Evolutionary conservation across 2,888 invertebrate genomes (phyloP).

Genomic region (Perizoma affinitatum): DNA sequence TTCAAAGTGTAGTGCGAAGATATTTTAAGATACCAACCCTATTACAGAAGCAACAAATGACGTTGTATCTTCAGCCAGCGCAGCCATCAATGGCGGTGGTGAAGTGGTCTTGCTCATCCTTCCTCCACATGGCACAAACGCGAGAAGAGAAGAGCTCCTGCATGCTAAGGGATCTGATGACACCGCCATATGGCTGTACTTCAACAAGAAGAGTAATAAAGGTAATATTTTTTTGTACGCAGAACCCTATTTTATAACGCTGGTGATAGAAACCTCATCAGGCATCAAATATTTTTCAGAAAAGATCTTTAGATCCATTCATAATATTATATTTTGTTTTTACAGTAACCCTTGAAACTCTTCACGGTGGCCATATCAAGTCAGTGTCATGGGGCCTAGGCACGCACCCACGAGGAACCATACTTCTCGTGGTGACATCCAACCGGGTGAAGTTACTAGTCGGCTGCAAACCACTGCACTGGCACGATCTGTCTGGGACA

Average conservation of each 20-base stretch:
- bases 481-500: conserved; percentile 84
- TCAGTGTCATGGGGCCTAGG: conserved; percentile 86
- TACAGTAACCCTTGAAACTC: conserved; percentile 87
- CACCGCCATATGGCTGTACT: conserved; percentile 63
- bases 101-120: conserved; percentile 66
- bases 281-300: neutral
- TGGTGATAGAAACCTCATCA: neutral
- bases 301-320: neutral
- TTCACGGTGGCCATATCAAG: conserved; percentile 83
- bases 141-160: conserved; percentile 63
- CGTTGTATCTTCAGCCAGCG: conserved; percentile 56
- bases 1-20: too few relatives aligned
- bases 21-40: neutral
- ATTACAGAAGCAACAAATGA: conserved; percentile 67
- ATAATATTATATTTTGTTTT: conserved; percentile 15
- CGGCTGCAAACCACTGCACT: conserved; percentile 87
- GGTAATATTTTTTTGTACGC: conserved; percentile 46
- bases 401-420: conserved; percentile 77
- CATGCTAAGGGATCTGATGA: conserved; percentile 65
- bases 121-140: conserved; percentile 57
- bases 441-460: conserved; percentile 86
- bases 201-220: conserved; percentile 67
- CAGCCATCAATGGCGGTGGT: conserved; percentile 51
- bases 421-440: conserved; percentile 84
- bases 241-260: neutral